A percentile compares a stretch with the other conserved stretches of the same genome.
phyloP scores from a whole-genome alignment of 53 echinoderm and acorn worm genomes.

The Paracentrotus lividus region DNA sequence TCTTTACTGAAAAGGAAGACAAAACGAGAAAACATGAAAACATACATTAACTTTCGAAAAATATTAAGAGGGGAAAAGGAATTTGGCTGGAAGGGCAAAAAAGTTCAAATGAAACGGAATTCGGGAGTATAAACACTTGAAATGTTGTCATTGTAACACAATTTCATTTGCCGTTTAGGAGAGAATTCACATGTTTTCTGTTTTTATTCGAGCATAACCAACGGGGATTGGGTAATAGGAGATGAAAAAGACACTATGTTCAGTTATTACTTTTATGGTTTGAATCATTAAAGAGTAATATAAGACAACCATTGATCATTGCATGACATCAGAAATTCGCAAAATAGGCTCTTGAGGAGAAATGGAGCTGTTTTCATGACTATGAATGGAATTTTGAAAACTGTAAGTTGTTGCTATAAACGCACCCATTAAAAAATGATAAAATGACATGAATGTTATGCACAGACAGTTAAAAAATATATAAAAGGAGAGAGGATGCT shows the following conservation, averaged over 20 bases:
- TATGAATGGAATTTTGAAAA: no score
- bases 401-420: no score
- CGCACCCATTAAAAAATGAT: no score
- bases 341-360: not conserved
- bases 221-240: not conserved
- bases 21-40: no score
- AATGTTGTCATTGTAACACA: not conserved
- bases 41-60: no score
- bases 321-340: not conserved
- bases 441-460: no score
- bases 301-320: not conserved
- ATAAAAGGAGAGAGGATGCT: no score
- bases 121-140: not conserved
- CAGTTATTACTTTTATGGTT: not conserved
- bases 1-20: not conserved
- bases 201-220: conserved; percentile 11
- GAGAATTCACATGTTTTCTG: not conserved
- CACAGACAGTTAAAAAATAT: no score
- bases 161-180: not conserved
- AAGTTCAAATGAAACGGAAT: not conserved
- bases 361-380: no score
- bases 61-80: not conserved
- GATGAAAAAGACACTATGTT: not conserved
- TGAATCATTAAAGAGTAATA: not conserved
- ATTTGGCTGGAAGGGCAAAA: not conserved